Percentiles rank a stretch among this genome's conserved stretches.
phyloP scores from a whole-genome alignment of 64 coral and sea anemone species.

The Dendrophyllia cribrosa region DNA sequence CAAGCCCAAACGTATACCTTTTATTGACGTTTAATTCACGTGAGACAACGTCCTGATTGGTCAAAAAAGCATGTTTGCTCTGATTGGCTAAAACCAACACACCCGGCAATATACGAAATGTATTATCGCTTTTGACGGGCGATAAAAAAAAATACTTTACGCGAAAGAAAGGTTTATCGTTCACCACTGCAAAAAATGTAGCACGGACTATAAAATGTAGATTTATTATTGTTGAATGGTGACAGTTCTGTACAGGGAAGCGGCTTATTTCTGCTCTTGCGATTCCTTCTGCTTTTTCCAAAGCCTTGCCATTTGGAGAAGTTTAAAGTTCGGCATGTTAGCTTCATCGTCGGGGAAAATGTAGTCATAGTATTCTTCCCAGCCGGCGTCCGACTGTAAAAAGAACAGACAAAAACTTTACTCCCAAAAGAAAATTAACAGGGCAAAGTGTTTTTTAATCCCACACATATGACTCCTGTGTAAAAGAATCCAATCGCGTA shows the following conservation, averaged over 20 bases:
- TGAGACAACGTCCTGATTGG: too few species aligned
- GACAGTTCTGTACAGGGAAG: background rate
- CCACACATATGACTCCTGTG: too few species aligned
- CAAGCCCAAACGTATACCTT: too few species aligned
- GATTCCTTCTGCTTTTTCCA: conserved; percentile 89
- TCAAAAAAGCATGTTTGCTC: too few species aligned
- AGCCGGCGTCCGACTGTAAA: conserved; percentile 92
- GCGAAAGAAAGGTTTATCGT: too few species aligned
- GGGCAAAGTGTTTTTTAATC: background rate
- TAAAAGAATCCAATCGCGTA: too few species aligned
- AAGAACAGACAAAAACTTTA: background rate
- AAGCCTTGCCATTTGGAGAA: conserved; percentile 95
- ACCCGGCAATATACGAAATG: too few species aligned
- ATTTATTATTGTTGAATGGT: background rate
- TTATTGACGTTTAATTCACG: too few species aligned
- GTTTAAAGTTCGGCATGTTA: conserved; percentile 95
- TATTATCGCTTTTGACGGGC: too few species aligned
- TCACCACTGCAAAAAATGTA: too few species aligned
- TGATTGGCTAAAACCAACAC: too few species aligned
- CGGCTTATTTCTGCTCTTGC: background rate
- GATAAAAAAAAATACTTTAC: too few species aligned
- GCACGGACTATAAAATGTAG: background rate
- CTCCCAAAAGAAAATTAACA: background rate
- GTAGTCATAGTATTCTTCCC: conserved; percentile 99
- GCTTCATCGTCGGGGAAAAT: conserved; percentile 98